A percentile compares a stretch with the other conserved stretches of the same genome.
These are phyloP conservation scores for Lepilemur ruficaudatus DNA, from an alignment of 2,797 vertebrate species.

Conservation along the genomic window DNA sequence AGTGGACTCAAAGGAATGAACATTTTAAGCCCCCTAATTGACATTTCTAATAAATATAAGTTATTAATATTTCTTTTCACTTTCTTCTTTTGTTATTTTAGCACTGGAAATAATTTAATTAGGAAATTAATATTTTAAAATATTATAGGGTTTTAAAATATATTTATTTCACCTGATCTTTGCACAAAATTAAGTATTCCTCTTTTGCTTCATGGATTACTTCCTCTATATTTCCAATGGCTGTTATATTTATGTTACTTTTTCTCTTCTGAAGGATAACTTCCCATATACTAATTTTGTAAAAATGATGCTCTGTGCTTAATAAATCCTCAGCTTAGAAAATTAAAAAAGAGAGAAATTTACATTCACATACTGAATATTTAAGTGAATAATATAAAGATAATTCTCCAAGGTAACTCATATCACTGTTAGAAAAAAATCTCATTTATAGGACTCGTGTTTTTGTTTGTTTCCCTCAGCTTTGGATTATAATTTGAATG, in stretches of 20 bases:
- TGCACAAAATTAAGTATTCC: background rate
- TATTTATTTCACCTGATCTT: background rate
- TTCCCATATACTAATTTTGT: background rate
- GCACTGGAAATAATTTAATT: background rate
- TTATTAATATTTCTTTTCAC: background rate
- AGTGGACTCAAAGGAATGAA: background rate
- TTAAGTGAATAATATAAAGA: background rate
- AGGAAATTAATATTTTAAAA: background rate
- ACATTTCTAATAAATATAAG: background rate
- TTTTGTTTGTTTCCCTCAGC: background rate
- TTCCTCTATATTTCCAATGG: background rate
- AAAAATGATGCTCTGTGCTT: background rate
- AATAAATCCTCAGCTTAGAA: background rate
- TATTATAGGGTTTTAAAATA: background rate
- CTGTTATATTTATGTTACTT: background rate
- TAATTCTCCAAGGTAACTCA: background rate
- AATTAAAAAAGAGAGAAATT: background rate
- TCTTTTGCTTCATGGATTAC: background rate
- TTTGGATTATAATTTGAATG: background rate
- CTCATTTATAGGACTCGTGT: background rate
- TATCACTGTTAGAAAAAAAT: background rate
- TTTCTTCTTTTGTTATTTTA: background rate
- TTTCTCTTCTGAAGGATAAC: background rate
- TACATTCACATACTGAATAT: background rate
- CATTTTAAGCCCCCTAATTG: background rate